Percentiles rank a stretch among this genome's conserved stretches.
Evolutionary conservation across 2,113 vertebrate species (phyloP).

Genomic region (Plotosus lineatus): DNA sequence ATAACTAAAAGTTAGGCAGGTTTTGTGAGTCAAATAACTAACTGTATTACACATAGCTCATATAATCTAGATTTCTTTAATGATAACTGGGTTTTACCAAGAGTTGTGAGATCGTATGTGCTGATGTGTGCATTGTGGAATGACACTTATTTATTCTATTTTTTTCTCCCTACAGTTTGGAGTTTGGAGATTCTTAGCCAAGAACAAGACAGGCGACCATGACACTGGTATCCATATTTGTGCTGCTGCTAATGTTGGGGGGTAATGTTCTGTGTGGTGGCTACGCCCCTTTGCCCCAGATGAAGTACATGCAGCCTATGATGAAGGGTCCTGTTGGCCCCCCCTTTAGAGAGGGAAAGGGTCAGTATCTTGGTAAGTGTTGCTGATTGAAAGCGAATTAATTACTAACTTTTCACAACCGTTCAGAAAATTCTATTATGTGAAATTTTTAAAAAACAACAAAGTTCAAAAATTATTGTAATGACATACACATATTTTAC

Average conservation of each 20-base stretch:
- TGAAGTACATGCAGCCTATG: slow-evolving; percentile 97
- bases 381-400: not conserved
- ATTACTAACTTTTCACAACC: not conserved
- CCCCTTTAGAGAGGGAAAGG: slow-evolving; percentile 96
- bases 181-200: slow-evolving; percentile 54
- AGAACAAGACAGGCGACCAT: slow-evolving; percentile 65
- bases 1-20: slow-evolving; percentile 4
- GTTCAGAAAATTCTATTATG: not conserved
- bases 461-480: not conserved
- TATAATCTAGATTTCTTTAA: not conserved
- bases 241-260: slow-evolving; percentile 75
- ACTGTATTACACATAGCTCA: not conserved
- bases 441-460: not conserved
- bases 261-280: slow-evolving; percentile 74
- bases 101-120: not conserved
- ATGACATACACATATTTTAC: not conserved
- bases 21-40: not conserved
- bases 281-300: slow-evolving; percentile 81
- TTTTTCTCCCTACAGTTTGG: not conserved
- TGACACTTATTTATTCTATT: not conserved
- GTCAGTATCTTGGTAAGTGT: slow-evolving; percentile 93
- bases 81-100: slow-evolving; percentile 10
- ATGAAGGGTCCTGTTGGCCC: slow-evolving; percentile 95
- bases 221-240: slow-evolving; percentile 65
- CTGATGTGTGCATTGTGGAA: not conserved